Evolutionary conservation across 2,888 invertebrate species (phyloP).

Genomic region (Drosophila affinis): DNA sequence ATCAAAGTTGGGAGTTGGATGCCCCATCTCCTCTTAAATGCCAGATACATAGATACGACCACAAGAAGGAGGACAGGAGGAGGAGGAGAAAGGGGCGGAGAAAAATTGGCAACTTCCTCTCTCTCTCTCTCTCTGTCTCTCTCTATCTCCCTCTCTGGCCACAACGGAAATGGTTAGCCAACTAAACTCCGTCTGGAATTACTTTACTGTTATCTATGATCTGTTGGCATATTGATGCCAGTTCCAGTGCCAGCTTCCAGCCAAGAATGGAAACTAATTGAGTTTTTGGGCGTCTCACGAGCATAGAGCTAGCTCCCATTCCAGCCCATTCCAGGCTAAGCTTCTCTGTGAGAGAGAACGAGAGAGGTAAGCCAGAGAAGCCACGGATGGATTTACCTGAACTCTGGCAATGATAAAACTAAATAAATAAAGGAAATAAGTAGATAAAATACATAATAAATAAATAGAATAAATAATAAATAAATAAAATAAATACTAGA

Average conservation of each 20-base stretch:
- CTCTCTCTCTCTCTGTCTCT: slow-evolving; percentile 44
- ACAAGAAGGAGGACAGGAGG: neutral
- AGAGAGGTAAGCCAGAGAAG: too few species aligned
- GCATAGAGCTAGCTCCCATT: too few species aligned
- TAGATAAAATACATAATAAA: too few species aligned
- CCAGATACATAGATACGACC: neutral
- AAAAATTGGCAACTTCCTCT: slow-evolving; percentile 63
- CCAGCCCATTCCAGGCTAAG: too few species aligned
- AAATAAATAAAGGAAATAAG: too few species aligned
- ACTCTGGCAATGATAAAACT: too few species aligned
- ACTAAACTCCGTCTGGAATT: slow-evolving; percentile 18
- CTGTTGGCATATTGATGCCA: slow-evolving; percentile 32
- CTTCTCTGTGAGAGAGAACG: too few species aligned
- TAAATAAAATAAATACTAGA: too few species aligned
- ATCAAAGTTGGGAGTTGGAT: slow-evolving; percentile 32
- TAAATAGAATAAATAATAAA: too few species aligned
- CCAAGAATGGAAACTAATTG: slow-evolving; percentile 9
- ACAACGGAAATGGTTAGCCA: slow-evolving; percentile 41
- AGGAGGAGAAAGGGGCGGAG: neutral
- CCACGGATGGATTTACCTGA: too few species aligned
- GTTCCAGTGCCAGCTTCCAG: neutral
- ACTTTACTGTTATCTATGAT: slow-evolving; percentile 3
- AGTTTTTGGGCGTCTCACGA: neutral
- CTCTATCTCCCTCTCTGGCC: slow-evolving; percentile 37
- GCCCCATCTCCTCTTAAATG: slow-evolving; percentile 51